Evolutionary conservation across 2,888 invertebrate species (phyloP), one percentile per base, ranked within the genome.

Genomic region (Cyrtodaria siliqua): DNA sequence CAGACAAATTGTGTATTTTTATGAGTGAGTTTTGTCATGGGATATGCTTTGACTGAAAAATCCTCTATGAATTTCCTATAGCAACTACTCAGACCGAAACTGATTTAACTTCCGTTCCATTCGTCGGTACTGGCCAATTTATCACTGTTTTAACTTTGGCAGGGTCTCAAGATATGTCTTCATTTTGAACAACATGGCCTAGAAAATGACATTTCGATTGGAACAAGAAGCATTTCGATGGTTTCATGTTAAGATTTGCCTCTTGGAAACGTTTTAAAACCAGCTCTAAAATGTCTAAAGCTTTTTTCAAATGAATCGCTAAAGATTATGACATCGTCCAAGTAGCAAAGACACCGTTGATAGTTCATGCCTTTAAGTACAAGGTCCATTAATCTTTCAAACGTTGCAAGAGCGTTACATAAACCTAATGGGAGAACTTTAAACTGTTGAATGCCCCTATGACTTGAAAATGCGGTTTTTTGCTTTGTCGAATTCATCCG

Each of bases 61-160:
- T 71, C 71, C 49, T 40, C 67, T 2, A 64, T 56, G 14, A 67
- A 79, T 2, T 40, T 23, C 1, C 33, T 20, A n/a, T 56, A 53
- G n/a, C 24, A 53, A 6, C 29, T 26, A 14, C 14, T 26, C 26
- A 52, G 20, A 23, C 4, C 52, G 9, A 52, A 52, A 52, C 9
- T 20, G 52, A 52, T 16, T 20, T 14, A 23, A 52, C 12, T 16
- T 52, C 52, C 9, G 14, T 6, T 23, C 4, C 23, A 26, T 52
- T 52, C 2, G 52, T 18, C 14, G 52, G 52, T 23, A 23, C 20
- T 9, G 23, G 52, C 14, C 52, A 52, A 20, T 52, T 23, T 20
- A 20, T 20, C 4, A 52, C 20, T 20, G 20, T 20, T 14, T 52
- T 8, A 16, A 26, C 20, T 20, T 52, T 14, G 23, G 4, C 52